Conservation (phyloP, 2,797 vertebrate species). For the Urosaurus nigricauda region DNA sequence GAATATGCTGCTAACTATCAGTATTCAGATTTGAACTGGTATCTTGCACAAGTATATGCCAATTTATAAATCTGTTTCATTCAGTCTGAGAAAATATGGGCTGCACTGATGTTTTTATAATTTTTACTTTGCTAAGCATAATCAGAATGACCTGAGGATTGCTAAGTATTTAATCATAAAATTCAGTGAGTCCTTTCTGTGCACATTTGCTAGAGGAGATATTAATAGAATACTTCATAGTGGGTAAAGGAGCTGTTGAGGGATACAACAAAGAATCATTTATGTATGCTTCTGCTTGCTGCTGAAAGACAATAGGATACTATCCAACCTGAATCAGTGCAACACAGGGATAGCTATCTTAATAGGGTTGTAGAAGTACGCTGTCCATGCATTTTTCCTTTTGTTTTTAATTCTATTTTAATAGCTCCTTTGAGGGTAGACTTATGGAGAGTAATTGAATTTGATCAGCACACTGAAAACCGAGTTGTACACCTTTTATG, state of each 20-base stretch:
- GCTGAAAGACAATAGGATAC: background rate
- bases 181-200: background rate
- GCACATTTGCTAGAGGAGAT: background rate
- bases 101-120: background rate
- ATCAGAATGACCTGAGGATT: background rate
- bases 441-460: constrained; percentile 78
- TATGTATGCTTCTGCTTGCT: background rate
- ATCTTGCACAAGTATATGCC: background rate
- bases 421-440: constrained; percentile 72
- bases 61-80: background rate
- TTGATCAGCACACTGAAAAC: constrained; percentile 37
- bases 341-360: background rate
- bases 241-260: background rate
- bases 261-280: background rate
- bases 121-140: background rate
- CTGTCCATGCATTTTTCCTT: background rate
- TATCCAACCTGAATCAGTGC: background rate
- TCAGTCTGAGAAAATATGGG: background rate
- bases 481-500: constrained; percentile 76
- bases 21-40: background rate
- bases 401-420: constrained; percentile 48
- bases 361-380: background rate
- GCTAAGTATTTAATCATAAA: background rate
- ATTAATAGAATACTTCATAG: background rate
- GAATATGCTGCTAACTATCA: background rate